Percentiles rank a stretch among this genome's conserved stretches.
Evolutionary conservation across 2,797 vertebrate species (phyloP).

Genomic region (Odontamblyopus lacepedii): DNA sequence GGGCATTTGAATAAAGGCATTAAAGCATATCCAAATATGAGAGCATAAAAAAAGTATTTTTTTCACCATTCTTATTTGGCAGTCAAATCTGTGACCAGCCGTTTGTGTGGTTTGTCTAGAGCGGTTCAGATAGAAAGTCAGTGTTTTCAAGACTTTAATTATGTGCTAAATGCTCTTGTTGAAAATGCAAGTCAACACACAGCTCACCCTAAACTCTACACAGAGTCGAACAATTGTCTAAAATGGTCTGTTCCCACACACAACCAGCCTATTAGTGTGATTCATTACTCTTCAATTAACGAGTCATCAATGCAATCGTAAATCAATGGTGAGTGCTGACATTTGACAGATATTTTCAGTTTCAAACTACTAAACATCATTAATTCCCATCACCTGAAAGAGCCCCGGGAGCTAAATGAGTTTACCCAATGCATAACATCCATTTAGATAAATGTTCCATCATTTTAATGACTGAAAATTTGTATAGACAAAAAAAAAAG

Average conservation of each 20-base stretch:
- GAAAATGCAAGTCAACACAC: constrained; percentile 64
- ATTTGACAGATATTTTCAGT: constrained; percentile 81
- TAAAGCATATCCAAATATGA: constrained; percentile 77
- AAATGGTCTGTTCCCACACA: constrained; percentile 62
- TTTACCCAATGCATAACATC: constrained; percentile 79
- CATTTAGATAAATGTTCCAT: constrained; percentile 81
- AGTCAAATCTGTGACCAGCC: constrained; percentile 81
- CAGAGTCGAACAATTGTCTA: constrained; percentile 58
- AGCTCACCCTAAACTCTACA: constrained; percentile 53
- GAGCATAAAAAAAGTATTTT: constrained; percentile 34
- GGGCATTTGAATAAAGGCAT: constrained; percentile 83
- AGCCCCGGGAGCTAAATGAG: constrained; percentile 80
- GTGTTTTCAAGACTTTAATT: constrained; percentile 56
- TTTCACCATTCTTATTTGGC: constrained; percentile 83
- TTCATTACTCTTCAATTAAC: constrained; percentile 80
- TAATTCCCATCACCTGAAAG: constrained; percentile 83
- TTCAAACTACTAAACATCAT: constrained; percentile 83
- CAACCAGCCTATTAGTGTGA: constrained; percentile 67
- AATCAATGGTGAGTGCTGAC: constrained; percentile 77
- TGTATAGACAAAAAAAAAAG: constrained; percentile 51
- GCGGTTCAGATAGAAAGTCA: constrained; percentile 55
- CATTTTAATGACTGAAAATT: constrained; percentile 74
- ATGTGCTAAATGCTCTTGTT: constrained; percentile 66
- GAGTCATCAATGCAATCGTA: constrained; percentile 74
- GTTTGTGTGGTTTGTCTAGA: constrained; percentile 76